Evolutionary conservation across 1,140 invertebrate genomes (phyloP).

Genomic region (Nasonia giraulti): DNA sequence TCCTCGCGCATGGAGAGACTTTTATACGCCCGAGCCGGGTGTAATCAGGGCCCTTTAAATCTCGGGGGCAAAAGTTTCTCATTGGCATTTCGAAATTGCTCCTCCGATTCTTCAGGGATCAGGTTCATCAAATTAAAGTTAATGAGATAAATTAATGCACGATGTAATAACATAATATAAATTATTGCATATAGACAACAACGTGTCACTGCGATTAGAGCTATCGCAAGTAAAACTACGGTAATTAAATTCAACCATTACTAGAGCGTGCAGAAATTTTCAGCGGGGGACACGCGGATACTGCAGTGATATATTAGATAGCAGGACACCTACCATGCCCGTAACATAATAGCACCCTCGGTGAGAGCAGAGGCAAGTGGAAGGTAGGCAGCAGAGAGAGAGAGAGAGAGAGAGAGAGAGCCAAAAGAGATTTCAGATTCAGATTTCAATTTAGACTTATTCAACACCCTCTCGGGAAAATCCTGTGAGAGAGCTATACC

Average conservation of each 20-base stretch:
- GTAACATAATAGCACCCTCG: neutral
- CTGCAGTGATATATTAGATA: neutral
- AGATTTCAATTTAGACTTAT: slow-evolving; percentile 1
- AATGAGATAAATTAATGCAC: too few relatives aligned
- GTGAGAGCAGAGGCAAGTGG: neutral
- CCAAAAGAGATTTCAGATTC: neutral
- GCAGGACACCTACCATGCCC: neutral
- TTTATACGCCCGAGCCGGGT: neutral
- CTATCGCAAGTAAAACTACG: too few relatives aligned
- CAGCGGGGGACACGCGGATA: neutral
- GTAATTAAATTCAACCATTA: too few relatives aligned
- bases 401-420: neutral
- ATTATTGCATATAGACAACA: too few relatives aligned
- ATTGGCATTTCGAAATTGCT: neutral
- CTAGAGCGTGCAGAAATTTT: neutral
- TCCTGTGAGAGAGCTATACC: neutral
- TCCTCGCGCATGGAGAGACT: neutral
- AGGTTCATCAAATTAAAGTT: too few relatives aligned
- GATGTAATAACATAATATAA: too few relatives aligned
- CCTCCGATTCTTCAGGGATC: too few relatives aligned
- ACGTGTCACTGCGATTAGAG: neutral
- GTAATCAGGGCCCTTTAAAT: neutral
- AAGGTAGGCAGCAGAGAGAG: neutral
- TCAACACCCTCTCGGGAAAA: neutral
- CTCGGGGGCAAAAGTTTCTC: neutral